A percentile compares a stretch with the other conserved stretches of the same genome.
These are phyloP conservation scores for Gisinianus flammeolus DNA, from an alignment of 2,888 invertebrate genomes.

Conservation along the genomic window DNA sequence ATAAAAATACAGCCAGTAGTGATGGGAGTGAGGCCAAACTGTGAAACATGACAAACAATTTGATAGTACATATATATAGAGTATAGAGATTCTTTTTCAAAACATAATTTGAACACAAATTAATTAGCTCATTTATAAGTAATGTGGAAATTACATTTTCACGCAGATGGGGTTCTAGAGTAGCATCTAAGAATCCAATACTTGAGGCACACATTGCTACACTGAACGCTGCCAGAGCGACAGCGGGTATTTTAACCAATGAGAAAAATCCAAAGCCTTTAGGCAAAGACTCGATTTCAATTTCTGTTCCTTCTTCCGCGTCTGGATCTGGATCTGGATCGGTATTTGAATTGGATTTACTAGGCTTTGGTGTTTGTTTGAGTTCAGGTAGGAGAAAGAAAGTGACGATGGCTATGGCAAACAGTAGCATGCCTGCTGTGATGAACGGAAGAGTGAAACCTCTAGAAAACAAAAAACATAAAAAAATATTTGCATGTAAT, in stretches of 20 bases:
- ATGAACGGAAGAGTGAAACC: constrained; percentile 63
- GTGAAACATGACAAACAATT: background rate
- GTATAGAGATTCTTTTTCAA: too few relatives aligned
- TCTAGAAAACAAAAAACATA: constrained; percentile 58
- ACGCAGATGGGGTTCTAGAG: constrained; percentile 83
- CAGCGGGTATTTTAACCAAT: constrained; percentile 75
- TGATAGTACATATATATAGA: too few relatives aligned
- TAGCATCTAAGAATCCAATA: constrained; percentile 86
- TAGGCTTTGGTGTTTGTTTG: background rate
- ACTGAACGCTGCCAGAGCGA: constrained; percentile 72
- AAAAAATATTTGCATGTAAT: too few relatives aligned
- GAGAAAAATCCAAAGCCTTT: constrained; percentile 65
- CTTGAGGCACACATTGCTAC: constrained; percentile 80
- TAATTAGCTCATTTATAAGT: background rate
- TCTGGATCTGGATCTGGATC: too few relatives aligned
- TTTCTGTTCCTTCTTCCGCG: background rate
- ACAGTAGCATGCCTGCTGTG: constrained; percentile 61
- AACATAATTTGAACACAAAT: too few relatives aligned
- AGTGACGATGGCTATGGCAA: constrained; percentile 60
- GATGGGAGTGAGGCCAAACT: background rate
- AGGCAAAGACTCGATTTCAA: background rate
- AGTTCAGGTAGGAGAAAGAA: constrained; percentile 61
- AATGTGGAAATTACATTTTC: constrained; percentile 59
- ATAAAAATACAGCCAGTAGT: background rate
- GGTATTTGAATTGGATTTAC: too few relatives aligned